phyloP scores from a whole-genome alignment of 1,140 invertebrate genomes.

The Tetranychus urticae region DNA sequence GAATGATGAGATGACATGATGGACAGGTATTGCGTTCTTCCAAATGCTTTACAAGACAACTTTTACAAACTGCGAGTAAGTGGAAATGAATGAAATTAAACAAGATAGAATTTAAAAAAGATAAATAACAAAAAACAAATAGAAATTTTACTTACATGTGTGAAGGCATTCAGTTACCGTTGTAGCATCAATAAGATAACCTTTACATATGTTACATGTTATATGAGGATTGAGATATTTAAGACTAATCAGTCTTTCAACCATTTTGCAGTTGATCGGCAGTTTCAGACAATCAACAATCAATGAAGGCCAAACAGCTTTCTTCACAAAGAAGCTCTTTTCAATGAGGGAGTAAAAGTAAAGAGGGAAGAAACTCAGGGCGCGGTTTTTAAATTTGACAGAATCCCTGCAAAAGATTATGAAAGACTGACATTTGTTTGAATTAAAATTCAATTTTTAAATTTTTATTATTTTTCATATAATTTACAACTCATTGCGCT shows the following conservation, averaged over 20 bases:
- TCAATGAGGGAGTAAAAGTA: too few relatives aligned
- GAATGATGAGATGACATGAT: constrained; percentile 83
- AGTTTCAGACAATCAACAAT: too few relatives aligned
- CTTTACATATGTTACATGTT: constrained; percentile 25
- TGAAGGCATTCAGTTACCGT: constrained; percentile 29
- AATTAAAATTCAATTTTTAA: too few relatives aligned
- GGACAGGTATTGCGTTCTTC: constrained; percentile 93
- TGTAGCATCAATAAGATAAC: constrained; percentile 27
- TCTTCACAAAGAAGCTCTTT: too few relatives aligned
- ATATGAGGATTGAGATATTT: constrained; percentile 22
- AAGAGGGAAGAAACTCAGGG: too few relatives aligned
- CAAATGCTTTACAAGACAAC: constrained; percentile 85
- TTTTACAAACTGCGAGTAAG: constrained; percentile 65
- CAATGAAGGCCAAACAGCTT: too few relatives aligned
- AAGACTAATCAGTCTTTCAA: constrained; percentile 15
- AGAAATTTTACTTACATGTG: constrained; percentile 18
- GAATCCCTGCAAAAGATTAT: too few relatives aligned
- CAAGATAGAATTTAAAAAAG: neutral
- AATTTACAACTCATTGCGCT: constrained; percentile 11
- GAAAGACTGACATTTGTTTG: too few relatives aligned
- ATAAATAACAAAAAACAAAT: neutral
- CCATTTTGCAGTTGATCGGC: neutral
- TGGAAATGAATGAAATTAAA: neutral
- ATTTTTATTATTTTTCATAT: too few relatives aligned
- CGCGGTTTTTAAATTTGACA: too few relatives aligned